These are phyloP conservation scores for Parnassius orleans DNA, from an alignment of 2,888 invertebrate genomes.

Conservation along the genomic window DNA sequence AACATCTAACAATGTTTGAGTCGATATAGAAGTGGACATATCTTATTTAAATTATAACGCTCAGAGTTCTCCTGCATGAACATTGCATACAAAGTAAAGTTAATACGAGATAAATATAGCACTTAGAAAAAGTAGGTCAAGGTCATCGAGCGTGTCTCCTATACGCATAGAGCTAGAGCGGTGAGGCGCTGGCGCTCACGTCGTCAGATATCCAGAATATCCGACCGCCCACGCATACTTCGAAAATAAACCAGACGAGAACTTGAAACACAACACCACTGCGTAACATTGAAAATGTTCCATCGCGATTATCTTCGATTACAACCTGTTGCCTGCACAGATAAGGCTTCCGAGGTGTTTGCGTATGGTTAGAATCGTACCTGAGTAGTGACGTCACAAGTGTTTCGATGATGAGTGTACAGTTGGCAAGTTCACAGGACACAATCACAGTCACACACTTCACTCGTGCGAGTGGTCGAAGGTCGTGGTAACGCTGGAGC, in stretches of 20 bases:
- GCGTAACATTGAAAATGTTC: constrained; percentile 1
- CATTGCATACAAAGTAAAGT: no score
- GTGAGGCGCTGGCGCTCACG: constrained; percentile 31
- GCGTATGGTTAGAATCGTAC: constrained; percentile 30
- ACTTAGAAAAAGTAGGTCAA: constrained; percentile 67
- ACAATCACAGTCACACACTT: constrained; percentile 78
- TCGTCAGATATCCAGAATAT: constrained; percentile 30
- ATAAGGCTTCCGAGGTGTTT: background rate
- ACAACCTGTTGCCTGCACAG: background rate
- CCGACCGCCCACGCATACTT: constrained; percentile 60
- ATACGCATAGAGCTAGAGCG: background rate
- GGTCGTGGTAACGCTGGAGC: constrained; percentile 70
- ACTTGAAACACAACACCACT: constrained; percentile 72
- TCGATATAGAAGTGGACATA: no score
- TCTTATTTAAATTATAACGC: no score
- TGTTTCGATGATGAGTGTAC: constrained; percentile 40
- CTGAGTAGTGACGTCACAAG: constrained; percentile 29
- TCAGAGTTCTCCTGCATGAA: no score
- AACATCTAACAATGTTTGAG: no score
- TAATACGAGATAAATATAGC: constrained; percentile 10
- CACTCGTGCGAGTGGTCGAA: constrained; percentile 73
- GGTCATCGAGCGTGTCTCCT: constrained; percentile 49
- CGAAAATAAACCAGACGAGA: constrained; percentile 72
- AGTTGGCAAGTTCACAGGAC: constrained; percentile 38
- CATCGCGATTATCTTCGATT: background rate